A percentile compares a stretch with the other conserved stretches of the same genome.
These are phyloP conservation scores for Limulus polyphemus DNA, from an alignment of 2,888 invertebrate genomes.

Conservation along the genomic window DNA sequence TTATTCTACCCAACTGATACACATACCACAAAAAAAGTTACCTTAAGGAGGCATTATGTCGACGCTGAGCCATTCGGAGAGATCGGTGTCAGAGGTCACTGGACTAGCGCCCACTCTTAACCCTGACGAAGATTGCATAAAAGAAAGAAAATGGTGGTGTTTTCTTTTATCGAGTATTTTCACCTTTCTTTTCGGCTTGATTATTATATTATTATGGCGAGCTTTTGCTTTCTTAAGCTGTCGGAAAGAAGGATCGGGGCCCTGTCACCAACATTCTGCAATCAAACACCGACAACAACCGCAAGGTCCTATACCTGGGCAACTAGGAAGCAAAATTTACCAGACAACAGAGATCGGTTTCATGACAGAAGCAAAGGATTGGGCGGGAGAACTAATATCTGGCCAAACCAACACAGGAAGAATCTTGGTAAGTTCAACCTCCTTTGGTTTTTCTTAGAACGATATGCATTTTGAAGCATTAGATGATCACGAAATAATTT, in stretches of 20 bases:
- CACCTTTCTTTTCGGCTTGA: conserved; percentile 76
- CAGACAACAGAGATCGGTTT: conserved; percentile 73
- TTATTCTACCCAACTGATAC: no score
- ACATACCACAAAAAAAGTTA: no score
- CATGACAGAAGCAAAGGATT: conserved; percentile 99
- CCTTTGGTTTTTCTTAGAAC: no score
- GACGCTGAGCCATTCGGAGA: no score
- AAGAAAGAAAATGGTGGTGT: conserved; percentile 93
- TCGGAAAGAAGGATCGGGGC: conserved; percentile 29
- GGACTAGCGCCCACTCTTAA: conserved; percentile 6
- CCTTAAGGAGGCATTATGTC: no score
- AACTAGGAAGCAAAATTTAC: conserved; percentile 3
- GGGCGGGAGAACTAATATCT: conserved; percentile 99
- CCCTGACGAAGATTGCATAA: conserved; percentile 63
- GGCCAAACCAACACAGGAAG: conserved; percentile 99
- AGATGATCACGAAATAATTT: no score
- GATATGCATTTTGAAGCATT: no score
- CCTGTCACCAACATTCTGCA: not conserved
- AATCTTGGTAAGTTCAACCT: conserved; percentile 66
- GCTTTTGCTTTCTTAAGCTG: conserved; percentile 85
- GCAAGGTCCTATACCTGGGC: not conserved
- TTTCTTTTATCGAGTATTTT: conserved; percentile 92
- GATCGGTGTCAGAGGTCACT: no score
- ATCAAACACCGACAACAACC: conserved; percentile 8
- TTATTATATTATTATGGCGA: conserved; percentile 88